Evolutionary conservation across 2,888 invertebrate genomes (phyloP).

Genomic region (Caenorhabditis becei): DNA sequence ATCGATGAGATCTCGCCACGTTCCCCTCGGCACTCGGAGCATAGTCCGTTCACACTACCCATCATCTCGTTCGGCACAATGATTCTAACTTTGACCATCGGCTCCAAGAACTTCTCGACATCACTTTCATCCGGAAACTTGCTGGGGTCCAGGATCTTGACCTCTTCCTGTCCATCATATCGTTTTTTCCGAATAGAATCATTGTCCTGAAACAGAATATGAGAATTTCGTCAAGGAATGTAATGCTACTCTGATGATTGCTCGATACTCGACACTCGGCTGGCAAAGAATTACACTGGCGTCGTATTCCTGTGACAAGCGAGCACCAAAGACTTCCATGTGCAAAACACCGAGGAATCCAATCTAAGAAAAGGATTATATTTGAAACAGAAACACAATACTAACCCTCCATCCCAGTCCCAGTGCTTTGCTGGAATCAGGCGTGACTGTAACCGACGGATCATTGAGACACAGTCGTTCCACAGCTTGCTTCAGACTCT

Average conservation of each 20-base stretch:
- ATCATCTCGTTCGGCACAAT: conserved; percentile 77
- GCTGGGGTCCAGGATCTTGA: conserved; percentile 72
- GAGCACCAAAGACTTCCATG: conserved; percentile 84
- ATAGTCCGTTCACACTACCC: conserved; percentile 75
- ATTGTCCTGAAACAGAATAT: conserved; percentile 70
- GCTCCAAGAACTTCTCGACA: conserved; percentile 76
- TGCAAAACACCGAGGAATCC: conserved; percentile 83
- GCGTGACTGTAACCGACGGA: conserved; percentile 89
- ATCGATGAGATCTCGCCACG: conserved; percentile 76
- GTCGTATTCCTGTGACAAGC: conserved; percentile 84
- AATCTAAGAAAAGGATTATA: too few relatives aligned
- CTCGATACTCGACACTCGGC: conserved; percentile 84
- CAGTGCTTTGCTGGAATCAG: conserved; percentile 85
- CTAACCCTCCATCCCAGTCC: conserved; percentile 83
- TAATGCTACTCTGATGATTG: conserved; percentile 75
- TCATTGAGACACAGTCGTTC: conserved; percentile 95
- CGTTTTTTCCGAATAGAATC: conserved; percentile 76
- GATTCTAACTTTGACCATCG: conserved; percentile 78
- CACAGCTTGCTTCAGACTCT: conserved; percentile 86
- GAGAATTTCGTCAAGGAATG: too few relatives aligned
- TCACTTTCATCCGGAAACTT: conserved; percentile 75
- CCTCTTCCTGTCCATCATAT: conserved; percentile 73
- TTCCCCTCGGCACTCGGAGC: conserved; percentile 76
- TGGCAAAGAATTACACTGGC: conserved; percentile 84
- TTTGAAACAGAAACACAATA: not conserved